Base-by-base conservation (phyloP, 2,113 vertebrate genomes). In the Tragelaphus buxtoni region DNA sequence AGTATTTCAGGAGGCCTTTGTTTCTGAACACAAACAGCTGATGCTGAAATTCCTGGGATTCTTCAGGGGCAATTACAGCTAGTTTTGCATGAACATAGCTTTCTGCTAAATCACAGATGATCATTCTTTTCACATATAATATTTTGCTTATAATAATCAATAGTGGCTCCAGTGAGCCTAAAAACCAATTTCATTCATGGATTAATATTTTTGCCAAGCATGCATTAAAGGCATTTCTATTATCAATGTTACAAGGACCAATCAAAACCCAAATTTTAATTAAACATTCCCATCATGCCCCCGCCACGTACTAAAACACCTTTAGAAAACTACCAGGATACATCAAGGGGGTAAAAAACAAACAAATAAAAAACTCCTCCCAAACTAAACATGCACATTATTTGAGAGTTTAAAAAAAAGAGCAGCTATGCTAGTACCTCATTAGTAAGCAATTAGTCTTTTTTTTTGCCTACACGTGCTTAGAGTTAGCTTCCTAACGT, bases 21-120 rank as follows among this genome's bases (percentile, higher is more conserved):
- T 98, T 98, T 97, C 96, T 98, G 98, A 98, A 98, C 98, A 98
- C 98, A 98, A 98, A 98, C 95, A 98, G 98, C 98, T 98, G 97
- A 98, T 94, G 97, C 95, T 96, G 98, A 97, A 96, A 99, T 99
- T 99, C 98, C 97, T 97, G 95, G 91, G 94, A 98, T 98, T 98
- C 98, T 98, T 98, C 97, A 51, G 96, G 95, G 91, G 97, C 95
- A 97, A 93, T 96, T 49, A 97, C 94, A 89, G 97, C 98, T 90
- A 96, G 97, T 97, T 97, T 90, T 98, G 97, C 94, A 97, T 92
- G 96, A 98, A 88, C 97, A 90, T 58, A 0, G 85, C 95, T 97
- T 98, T 96, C 97, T 96, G 92, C 91, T 97, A 92, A 97, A 97
- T 96, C 96, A 92, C 93, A 89, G 95, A 87, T 89, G 94, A 77